phyloP scores from a whole-genome alignment of 2,113 vertebrate genomes.

The Hippoglossus stenolepis region DNA sequence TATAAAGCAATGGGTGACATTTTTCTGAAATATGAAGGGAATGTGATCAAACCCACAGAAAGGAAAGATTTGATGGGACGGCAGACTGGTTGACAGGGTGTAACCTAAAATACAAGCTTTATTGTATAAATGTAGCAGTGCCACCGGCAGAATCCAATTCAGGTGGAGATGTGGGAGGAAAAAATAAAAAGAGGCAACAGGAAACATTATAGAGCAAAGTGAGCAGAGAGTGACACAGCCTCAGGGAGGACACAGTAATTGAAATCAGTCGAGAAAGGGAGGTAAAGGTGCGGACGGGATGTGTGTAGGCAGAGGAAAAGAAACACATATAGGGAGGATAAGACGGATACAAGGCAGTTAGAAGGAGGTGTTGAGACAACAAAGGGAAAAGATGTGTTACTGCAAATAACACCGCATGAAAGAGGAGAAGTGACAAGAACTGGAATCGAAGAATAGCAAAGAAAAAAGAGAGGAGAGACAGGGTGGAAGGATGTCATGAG shows the following conservation, averaged over 20 bases:
- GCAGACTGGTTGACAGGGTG: conserved; percentile 1
- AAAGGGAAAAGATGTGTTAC: background rate
- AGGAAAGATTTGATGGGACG: conserved; percentile 8
- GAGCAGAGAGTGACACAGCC: conserved; percentile 65
- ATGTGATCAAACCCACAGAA: conserved; percentile 36
- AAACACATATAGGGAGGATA: conserved; percentile 9
- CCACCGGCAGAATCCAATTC: conserved; percentile 53
- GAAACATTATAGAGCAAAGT: conserved; percentile 62
- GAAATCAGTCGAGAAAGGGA: conserved; percentile 66
- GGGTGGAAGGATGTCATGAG: background rate
- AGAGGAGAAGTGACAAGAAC: conserved; percentile 7
- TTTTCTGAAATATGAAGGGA: conserved; percentile 55
- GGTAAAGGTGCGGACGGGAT: conserved; percentile 23
- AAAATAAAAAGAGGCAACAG: conserved; percentile 43
- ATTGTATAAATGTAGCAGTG: conserved; percentile 38
- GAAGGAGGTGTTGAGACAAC: background rate
- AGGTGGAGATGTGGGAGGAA: conserved; percentile 9
- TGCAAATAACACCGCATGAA: too few relatives aligned
- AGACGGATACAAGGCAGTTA: conserved; percentile 27
- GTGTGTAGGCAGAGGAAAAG: conserved; percentile 35
- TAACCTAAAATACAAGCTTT: conserved; percentile 31
- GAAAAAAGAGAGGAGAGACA: conserved; percentile 31
- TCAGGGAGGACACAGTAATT: conserved; percentile 65
- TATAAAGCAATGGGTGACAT: conserved; percentile 41
- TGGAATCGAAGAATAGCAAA: background rate